Base-by-base conservation (phyloP, 2,797 vertebrate genomes). In the Sciaenops ocellatus region DNA sequence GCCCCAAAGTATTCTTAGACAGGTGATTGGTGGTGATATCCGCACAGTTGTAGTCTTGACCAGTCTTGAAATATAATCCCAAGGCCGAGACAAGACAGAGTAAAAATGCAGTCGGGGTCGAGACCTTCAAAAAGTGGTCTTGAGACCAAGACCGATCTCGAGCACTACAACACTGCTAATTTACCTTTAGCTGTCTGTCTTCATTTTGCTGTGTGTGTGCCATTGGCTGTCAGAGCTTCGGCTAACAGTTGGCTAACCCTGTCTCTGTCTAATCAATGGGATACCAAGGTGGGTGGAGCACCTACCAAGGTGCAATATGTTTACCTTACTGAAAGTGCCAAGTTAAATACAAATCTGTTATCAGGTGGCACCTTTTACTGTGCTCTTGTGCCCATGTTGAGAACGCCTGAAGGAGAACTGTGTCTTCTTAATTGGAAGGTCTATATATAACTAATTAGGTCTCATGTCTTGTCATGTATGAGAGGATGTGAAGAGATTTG, bases 211-310 rank as follows among this genome's bases (percentile, higher is more conserved):
- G 16, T 79, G 15, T 62, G 72, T 77, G 56, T 48, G 59, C 41
- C 42, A 22, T 4, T 47, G 17, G 8, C 48, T 74, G 78, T 77
- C 52, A 78, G 26, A 61, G 67, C 26, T n/a, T 11, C 22, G 10
- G 41, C 47, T 56, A 60, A 52, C 69, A 51, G 44, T 74, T 50
- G 42, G 30, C 56, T 82, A 46, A 71, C 56, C 20, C 18, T 52
- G 6, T 56, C 70, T 51, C 18, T 52, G 5, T 56, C 68, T 51
- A n/a, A 71, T 69, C 46, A 69, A 10, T 48, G 46, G 64, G 8
- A 3, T 34, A 56, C 50, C 42, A 54, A 55, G 13, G 69, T 67
- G 73, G 78, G 64, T 67, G 73, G 62, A 78, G 78, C 48, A 30
- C 26, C 12, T 57, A 26, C 22, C 12, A 57, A 26, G 30, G 50